Conservation (phyloP, 64 coral and sea anemone species). For the Stichodactyla mertensii region DNA sequence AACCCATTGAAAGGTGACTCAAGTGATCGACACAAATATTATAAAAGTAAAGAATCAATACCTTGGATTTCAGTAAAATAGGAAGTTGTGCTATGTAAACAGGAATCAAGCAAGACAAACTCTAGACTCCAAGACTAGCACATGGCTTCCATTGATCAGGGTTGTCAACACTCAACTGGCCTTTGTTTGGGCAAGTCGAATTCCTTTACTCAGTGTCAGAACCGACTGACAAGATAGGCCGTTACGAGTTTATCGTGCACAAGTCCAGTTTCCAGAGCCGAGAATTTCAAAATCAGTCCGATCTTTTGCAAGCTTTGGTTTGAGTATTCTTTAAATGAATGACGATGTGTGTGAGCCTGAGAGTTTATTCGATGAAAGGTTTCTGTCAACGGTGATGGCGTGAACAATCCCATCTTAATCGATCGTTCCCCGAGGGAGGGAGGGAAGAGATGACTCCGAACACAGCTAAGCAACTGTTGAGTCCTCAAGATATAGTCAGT, state of each 20-base stretch:
- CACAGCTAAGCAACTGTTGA: not conserved
- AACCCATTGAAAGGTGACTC: not conserved
- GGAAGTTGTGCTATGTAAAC: slow-evolving; percentile 15
- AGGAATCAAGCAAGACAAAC: slow-evolving; percentile 1
- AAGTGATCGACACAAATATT: slow-evolving; percentile 4
- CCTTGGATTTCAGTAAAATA: not conserved
- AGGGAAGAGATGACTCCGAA: not conserved
- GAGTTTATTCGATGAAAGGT: not conserved
- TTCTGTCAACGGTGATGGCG: not conserved
- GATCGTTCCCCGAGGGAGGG: not conserved
- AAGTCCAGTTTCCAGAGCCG: not conserved
- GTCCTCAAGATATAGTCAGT: too few species aligned
- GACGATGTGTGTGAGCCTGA: not conserved
- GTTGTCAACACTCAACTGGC: not conserved
- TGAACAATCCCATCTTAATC: not conserved
- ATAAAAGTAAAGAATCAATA: slow-evolving; percentile 4
- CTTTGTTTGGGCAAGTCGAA: not conserved
- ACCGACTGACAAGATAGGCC: not conserved
- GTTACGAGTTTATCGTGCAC: too few species aligned
- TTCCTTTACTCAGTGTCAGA: not conserved
- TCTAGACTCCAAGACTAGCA: not conserved
- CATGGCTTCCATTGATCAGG: not conserved
- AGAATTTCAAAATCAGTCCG: not conserved
- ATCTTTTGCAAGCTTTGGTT: not conserved
- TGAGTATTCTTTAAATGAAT: not conserved